Base-by-base conservation (phyloP, 2,113 vertebrate species). In the Larimichthys crocea region DNA sequence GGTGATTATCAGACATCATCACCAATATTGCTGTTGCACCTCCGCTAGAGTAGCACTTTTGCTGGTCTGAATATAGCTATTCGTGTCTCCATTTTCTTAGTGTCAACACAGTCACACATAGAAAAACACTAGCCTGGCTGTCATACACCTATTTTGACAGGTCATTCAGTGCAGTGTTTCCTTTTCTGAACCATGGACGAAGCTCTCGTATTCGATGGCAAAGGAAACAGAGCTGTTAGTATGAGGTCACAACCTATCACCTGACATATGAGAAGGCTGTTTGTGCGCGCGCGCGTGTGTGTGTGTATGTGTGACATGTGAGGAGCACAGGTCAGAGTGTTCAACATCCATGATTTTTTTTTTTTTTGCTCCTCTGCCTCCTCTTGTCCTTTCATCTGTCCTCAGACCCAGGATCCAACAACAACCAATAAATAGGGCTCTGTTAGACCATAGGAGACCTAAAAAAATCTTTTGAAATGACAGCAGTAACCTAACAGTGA, bases 1-100 rank as follows among this genome's bases (percentile, higher is more conserved):
- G 84, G 72, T 93, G 84, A 93, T 92, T 90, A 90, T 88, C 73
- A 86, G 74, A 81, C 80, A 86, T 84, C 80, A 86, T 74, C 79
- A 68, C 65, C 46, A 69, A 80, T 68, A 74, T 42, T 53, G 65
- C 50, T 61, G 31, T 52, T 53, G 73, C 40, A 29, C 53, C 44
- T 44, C 78, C 49, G 72, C 77, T 26, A 29, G 57, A 66, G 67
- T 67, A 69, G 76, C 44, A 57, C 49, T 68, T 84, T 73, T 52
- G 53, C 59, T 12, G 24, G 20, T 52, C 56, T 91, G 82, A 88
- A 88, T 91, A 50, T 64, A 88, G 60, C 80, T 79, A 84, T 94
- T 88, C 85, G 87, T 66, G 72, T 86, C 79, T 83, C 63, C 0
- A 52, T 77, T 85, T 84, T 82, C 78, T 76, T 70, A 19, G 64